Evolutionary conservation across 1,140 invertebrate genomes (phyloP), one percentile per base, ranked within the genome.

Genomic region (Drosophila burlai): DNA sequence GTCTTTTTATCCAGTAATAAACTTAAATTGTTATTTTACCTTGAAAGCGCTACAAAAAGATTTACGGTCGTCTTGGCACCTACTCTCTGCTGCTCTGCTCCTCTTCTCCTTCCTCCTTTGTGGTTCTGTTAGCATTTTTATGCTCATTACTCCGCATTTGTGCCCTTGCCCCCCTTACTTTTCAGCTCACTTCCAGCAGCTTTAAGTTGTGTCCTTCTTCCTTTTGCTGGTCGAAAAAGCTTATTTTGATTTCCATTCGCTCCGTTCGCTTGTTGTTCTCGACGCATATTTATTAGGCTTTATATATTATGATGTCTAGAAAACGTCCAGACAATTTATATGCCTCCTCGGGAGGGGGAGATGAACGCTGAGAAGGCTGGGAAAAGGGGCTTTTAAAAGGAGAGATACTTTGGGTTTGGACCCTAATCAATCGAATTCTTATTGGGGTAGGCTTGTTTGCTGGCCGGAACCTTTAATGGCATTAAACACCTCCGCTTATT

Each of bases 21-120:
- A 89, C 84, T 87, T 89, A 89, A 87, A 87, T 89, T 87, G 81
- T 87, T 87, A 87, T 87, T 87, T 87, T 80, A 89, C 84, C 84
- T 87, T 87, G 73, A 87, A 84, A 89, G 84, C 81, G 81, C 81
- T 46, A 80, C 84, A 89, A 89, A 89, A 80, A 89, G 85, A 87
- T 87, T 87, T 89, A 87, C 77, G 68, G 76, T 83, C 68, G 66
- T 63, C 81, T 68, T 79, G 67, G 75, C 79, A 82, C 78, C 83
- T 79, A 71, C 47, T 29, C 47, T 29, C 43, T 15, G n/a, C 31
- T 29, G 15, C 46, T 18, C 67, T n/a, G 16, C 43, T 24, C 16
- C 46, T n/a, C 15, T 11, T 10, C 46, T 11, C 9, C 34, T 13
- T 34, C n/a, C 18, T 57, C 31, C 13, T 62, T 62, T 76, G 63